phyloP scores from a whole-genome alignment of 2,113 vertebrate genomes.

The Herpetotheres cachinnans region DNA sequence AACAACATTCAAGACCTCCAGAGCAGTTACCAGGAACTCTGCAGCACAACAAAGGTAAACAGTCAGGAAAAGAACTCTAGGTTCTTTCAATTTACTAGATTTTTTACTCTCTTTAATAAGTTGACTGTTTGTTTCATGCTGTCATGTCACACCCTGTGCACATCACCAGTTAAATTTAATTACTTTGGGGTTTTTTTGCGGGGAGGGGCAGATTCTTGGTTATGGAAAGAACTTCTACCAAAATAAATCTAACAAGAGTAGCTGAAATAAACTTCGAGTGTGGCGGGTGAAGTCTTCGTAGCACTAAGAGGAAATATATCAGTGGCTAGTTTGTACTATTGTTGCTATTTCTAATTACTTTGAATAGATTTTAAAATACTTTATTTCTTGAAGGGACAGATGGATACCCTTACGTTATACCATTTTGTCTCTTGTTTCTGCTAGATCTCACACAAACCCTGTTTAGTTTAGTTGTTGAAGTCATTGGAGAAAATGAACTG shows the following conservation, averaged over 20 bases:
- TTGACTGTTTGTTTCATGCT: not conserved
- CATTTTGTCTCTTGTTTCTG: not conserved
- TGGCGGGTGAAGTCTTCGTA: not conserved
- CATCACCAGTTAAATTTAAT: not conserved
- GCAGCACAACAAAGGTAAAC: conserved; percentile 79
- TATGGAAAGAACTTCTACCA: not conserved
- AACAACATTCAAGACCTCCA: conserved; percentile 83
- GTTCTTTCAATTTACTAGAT: not conserved
- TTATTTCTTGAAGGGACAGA: not conserved
- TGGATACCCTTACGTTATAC: not conserved
- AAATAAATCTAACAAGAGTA: not conserved
- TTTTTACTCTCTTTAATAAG: not conserved
- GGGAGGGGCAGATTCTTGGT: not conserved
- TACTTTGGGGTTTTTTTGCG: not conserved
- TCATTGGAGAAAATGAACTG: not conserved
- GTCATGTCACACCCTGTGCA: not conserved
- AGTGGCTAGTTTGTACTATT: not conserved
- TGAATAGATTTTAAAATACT: not conserved
- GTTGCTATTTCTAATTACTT: not conserved
- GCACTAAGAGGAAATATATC: not conserved
- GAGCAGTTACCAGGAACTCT: conserved; percentile 83
- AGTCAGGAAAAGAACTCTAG: not conserved
- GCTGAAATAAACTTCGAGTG: not conserved
- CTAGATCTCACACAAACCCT: not conserved
- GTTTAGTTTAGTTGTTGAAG: not conserved